A percentile compares a stretch with the other conserved stretches of the same genome.
Evolutionary conservation across 2,113 vertebrate genomes (phyloP).

Genomic region (Dasyprocta punctata): DNA sequence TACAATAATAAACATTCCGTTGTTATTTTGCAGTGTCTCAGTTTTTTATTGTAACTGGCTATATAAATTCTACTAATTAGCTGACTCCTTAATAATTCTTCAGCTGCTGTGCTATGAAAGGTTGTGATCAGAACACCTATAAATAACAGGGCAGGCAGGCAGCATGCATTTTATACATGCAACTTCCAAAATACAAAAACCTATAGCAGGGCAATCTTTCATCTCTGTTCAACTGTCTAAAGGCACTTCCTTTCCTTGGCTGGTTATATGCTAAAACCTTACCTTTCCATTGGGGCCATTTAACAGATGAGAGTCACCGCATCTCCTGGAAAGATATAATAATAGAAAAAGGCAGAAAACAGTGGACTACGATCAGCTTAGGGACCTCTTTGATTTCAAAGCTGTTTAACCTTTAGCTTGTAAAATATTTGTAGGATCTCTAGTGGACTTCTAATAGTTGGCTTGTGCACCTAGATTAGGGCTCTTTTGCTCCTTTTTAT

Average conservation of each 20-base stretch:
- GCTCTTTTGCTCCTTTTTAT: not conserved
- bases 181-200: not conserved
- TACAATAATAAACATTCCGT: not conserved
- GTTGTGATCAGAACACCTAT: not conserved
- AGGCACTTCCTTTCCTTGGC: not conserved
- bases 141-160: not conserved
- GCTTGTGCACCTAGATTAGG: not conserved
- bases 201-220: not conserved
- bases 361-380: not conserved
- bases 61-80: slow-evolving; percentile 46
- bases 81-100: not conserved
- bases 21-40: slow-evolving; percentile 38
- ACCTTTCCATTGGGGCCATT: not conserved
- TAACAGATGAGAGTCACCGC: fast-evolving
- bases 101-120: not conserved
- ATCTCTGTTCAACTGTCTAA: not conserved
- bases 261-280: not conserved
- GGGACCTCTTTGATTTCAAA: not conserved
- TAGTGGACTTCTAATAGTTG: not conserved
- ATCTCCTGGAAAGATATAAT: not conserved
- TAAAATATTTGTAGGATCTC: not conserved
- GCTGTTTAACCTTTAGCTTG: not conserved
- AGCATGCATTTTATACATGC: not conserved
- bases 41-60: not conserved
- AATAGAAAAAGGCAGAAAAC: not conserved